phyloP scores from a whole-genome alignment of 2,888 invertebrate species.

The Drosophila differens region DNA sequence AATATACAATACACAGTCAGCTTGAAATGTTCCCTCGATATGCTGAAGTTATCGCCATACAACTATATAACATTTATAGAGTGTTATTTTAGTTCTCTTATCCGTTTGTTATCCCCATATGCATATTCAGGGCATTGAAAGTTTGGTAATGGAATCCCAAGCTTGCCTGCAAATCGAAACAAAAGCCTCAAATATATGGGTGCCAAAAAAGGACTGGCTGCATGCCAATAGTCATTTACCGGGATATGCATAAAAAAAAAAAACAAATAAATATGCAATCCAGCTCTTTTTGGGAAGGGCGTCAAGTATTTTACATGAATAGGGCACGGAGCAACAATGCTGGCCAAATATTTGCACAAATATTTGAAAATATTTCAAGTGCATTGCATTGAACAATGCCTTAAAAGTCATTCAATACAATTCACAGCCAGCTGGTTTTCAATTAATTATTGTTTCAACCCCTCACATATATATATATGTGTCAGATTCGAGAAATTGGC shows the following conservation, averaged over 20 bases:
- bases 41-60: not conserved
- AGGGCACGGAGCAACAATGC: constrained; percentile 38
- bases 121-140: constrained; percentile 48
- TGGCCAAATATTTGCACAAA: constrained; percentile 59
- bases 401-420: constrained; percentile 10
- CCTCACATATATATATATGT: constrained; percentile 10
- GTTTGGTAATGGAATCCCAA: constrained; percentile 61
- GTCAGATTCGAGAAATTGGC: constrained; percentile 14
- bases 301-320: constrained; percentile 56
- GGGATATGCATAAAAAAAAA: constrained; percentile 11
- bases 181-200: constrained; percentile 65
- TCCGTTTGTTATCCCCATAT: not conserved
- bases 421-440: constrained; percentile 31
- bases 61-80: not conserved
- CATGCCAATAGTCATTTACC: constrained; percentile 60
- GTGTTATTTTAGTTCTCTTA: not conserved
- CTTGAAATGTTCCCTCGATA: not conserved
- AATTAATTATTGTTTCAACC: constrained; percentile 42
- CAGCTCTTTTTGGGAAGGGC: constrained; percentile 22
- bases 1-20: not conserved
- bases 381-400: constrained; percentile 37
- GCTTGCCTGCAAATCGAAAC: constrained; percentile 58
- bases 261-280: constrained; percentile 25
- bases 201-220: constrained; percentile 53
- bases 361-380: constrained; percentile 63